A percentile compares a stretch with the other conserved stretches of the same genome.
Conservation (phyloP, 2,113 vertebrate genomes). For the Bagarius yarrelli region DNA sequence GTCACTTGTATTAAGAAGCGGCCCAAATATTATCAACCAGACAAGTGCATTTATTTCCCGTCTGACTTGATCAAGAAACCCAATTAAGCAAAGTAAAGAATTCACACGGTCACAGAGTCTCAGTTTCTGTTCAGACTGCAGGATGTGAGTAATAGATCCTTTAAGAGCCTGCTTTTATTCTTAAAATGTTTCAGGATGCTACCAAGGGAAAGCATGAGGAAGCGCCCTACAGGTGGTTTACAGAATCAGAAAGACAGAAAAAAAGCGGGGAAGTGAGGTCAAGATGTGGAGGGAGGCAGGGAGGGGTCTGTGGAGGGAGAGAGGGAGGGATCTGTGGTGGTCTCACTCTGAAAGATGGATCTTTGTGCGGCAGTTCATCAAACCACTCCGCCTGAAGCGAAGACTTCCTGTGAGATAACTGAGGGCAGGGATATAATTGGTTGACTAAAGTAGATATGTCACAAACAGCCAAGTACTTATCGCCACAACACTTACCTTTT, state of each 20-base stretch:
- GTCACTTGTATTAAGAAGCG: too few species aligned
- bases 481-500: conserved; percentile 77
- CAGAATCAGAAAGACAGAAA: neutral
- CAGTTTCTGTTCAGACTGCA: conserved; percentile 27
- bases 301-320: too few species aligned
- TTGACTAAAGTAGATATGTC: conserved; percentile 35
- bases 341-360: conserved; percentile 70
- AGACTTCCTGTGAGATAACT: conserved; percentile 63
- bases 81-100: too few species aligned
- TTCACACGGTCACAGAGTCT: conserved; percentile 22
- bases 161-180: neutral
- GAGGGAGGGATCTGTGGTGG: neutral
- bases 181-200: neutral
- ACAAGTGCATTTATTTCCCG: too few species aligned
- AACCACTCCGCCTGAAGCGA: conserved; percentile 50
- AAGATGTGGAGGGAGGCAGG: neutral
- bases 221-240: neutral
- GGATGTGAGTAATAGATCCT: conserved; percentile 26
- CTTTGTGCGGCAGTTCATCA: conserved; percentile 58
- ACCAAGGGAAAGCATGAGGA: neutral
- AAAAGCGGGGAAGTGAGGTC: neutral
- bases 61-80: too few species aligned
- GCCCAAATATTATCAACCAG: too few species aligned
- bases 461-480: neutral
- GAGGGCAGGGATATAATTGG: conserved; percentile 51